phyloP scores from a whole-genome alignment of 2,113 vertebrate species.

The Alethe diademata region DNA sequence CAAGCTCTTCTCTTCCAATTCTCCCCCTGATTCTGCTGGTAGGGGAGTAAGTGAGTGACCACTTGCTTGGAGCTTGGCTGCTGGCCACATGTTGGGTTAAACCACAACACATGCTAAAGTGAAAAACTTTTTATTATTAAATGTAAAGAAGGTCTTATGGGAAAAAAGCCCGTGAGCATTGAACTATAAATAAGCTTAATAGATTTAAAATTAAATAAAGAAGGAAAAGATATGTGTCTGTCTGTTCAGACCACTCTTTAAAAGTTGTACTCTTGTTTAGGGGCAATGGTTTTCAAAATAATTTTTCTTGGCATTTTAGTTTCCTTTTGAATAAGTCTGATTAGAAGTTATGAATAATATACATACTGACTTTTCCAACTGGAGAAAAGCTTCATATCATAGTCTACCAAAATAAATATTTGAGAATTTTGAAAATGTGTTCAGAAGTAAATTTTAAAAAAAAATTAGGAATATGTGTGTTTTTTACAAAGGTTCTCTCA shows the following conservation, averaged over 20 bases:
- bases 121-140: not conserved
- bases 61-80: not conserved
- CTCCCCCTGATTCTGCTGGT: not conserved
- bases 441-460: not conserved
- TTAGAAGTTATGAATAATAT: not conserved
- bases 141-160: not conserved
- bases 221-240: not conserved
- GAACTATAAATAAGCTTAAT: not conserved
- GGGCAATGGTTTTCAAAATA: not conserved
- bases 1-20: not conserved
- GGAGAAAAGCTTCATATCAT: not conserved
- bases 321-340: not conserved
- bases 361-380: not conserved
- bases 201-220: not conserved
- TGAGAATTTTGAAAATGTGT: not conserved
- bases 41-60: accelerated
- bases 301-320: not conserved
- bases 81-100: not conserved
- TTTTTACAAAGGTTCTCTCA: not conserved
- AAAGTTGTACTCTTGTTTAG: not conserved
- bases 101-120: not conserved
- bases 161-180: not conserved
- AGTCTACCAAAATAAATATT: not conserved
- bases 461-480: not conserved
- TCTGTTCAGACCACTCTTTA: not conserved